Base-by-base conservation (phyloP, 2,797 vertebrate genomes). In the Phalloptychus januarius region DNA sequence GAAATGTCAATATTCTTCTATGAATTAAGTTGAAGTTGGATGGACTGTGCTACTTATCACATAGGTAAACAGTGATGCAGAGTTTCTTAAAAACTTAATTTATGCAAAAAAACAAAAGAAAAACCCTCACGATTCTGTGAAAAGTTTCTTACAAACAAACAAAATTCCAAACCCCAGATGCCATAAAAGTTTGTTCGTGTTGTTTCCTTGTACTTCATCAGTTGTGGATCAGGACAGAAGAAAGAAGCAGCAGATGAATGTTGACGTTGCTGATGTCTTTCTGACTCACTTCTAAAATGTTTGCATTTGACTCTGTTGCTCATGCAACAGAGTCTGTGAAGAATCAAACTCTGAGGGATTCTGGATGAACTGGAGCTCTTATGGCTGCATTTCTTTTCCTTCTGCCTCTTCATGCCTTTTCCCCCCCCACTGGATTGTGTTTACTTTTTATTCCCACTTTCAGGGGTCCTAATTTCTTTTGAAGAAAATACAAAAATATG, bases 211-310 rank as follows among this genome's bases (percentile, higher is more conserved):
- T 61, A 75, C 46, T 7, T 1, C 10, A 69, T 74, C 70, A 33
- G 74, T 52, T 72, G 71, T 76, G 75, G 74, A 79, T 85, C 28
- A 78, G 11, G 78, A 71, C 82, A 83, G 81, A 85, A 85, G 81
- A 85, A 80, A 82, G 75, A 80, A 58, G 75, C 72, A 6, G 45
- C 5, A 8, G 83, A 92, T 91, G 86, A 87, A 84, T 85, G 58
- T 77, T 85, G 83, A 84, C 28, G 7, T 20, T 84, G 58, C 75
- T 85, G 82, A 82, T 44, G 78, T 83, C 76, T 85, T 54, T 50
- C 71, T 75, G 82, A 67, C 83, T 92, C 81, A 81, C 89, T 88
- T 83, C 77, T 88, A 77, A 88, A 88, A 88, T 45, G n/a, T 42
- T 25, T 5, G 25, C 42, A 42, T 28, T 69, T 70, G 40, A 45